phyloP scores from a whole-genome alignment of 2,797 vertebrate species.

The Paratrypauchen microcephalus region DNA sequence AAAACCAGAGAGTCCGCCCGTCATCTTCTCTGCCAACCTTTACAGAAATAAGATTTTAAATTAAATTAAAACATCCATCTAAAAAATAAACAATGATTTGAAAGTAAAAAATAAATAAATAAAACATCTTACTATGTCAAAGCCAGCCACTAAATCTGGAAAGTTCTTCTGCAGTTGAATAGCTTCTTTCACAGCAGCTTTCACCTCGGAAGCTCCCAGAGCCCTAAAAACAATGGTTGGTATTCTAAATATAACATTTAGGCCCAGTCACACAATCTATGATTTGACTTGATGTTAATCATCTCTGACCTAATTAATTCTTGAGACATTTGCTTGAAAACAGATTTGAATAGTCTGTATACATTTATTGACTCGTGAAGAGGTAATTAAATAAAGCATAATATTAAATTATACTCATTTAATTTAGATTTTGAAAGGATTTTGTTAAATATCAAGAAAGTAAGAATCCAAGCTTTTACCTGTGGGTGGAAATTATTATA shows the following conservation, averaged over 20 bases:
- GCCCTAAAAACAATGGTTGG: slow-evolving; percentile 60
- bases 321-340: not conserved
- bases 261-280: too few relatives aligned
- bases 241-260: not conserved
- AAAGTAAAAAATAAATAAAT: not conserved
- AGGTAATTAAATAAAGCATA: not conserved
- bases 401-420: not conserved
- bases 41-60: not conserved
- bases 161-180: slow-evolving; percentile 78
- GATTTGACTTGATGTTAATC: too few relatives aligned
- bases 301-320: too few relatives aligned
- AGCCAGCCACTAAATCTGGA: slow-evolving; percentile 86
- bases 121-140: slow-evolving; percentile 86
- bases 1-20: slow-evolving; percentile 82
- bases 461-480: slow-evolving; percentile 66
- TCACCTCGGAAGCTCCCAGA: slow-evolving; percentile 73
- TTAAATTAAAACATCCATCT: not conserved
- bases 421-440: not conserved
- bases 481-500: slow-evolving; percentile 82
- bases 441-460: not conserved
- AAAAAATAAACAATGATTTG: too few relatives aligned
- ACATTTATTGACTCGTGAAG: slow-evolving; percentile 1
- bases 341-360: not conserved
- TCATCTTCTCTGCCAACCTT: slow-evolving; percentile 90
- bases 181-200: slow-evolving; percentile 77